Evolutionary conservation across 2,797 vertebrate genomes (phyloP).

Genomic region (Enteromius anoplus): DNA sequence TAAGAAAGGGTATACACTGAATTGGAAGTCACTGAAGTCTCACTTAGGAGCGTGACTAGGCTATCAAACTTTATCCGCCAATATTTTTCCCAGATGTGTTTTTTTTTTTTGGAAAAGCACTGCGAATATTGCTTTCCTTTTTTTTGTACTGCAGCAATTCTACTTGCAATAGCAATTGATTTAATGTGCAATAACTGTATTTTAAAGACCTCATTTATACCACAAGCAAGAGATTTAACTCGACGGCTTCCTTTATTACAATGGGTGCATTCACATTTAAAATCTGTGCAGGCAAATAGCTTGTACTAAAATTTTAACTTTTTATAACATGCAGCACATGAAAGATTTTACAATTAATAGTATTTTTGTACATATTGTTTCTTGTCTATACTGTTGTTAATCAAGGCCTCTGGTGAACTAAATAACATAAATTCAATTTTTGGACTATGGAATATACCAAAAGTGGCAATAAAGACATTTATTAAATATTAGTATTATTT

Average conservation of each 20-base stretch:
- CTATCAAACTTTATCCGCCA: neutral
- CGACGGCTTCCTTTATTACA: neutral
- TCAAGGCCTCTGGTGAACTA: neutral
- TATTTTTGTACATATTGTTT: conserved; percentile 2
- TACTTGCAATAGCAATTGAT: neutral
- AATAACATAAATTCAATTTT: neutral
- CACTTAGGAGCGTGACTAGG: neutral
- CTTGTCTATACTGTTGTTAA: neutral
- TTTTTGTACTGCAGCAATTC: neutral
- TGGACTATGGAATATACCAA: neutral
- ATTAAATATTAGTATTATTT: too few relatives aligned
- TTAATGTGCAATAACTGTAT: neutral
- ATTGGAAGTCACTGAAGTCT: neutral
- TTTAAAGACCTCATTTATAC: neutral
- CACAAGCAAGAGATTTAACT: neutral
- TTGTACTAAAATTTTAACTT: neutral
- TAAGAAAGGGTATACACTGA: neutral
- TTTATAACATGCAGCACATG: neutral
- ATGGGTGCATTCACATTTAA: neutral
- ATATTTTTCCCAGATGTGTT: neutral
- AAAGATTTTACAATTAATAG: neutral
- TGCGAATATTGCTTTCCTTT: neutral
- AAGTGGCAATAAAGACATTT: too few relatives aligned
- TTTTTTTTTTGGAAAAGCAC: too few relatives aligned
- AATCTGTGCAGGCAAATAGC: neutral